Conservation (phyloP, 1,140 invertebrate genomes). For the Drosophila ficusphila region DNA sequence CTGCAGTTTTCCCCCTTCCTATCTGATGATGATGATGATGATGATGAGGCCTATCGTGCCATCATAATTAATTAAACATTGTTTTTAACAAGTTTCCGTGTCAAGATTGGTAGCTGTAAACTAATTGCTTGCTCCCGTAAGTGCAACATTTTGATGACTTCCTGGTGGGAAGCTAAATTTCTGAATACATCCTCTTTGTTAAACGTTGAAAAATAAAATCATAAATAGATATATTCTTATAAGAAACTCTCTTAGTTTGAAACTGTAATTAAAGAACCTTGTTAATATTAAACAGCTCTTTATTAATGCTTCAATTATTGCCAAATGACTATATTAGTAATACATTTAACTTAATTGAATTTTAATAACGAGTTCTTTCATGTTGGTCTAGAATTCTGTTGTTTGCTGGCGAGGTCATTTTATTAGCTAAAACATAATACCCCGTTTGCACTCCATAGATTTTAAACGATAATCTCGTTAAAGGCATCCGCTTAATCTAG, state of each 20-base stretch:
- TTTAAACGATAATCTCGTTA: slow-evolving; percentile 20
- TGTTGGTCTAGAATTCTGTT: neutral
- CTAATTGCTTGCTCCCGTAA: neutral
- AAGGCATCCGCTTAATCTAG: slow-evolving; percentile 54
- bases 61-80: slow-evolving; percentile 47
- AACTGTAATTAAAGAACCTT: too few species aligned
- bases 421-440: neutral
- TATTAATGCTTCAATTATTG: too few species aligned
- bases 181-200: neutral
- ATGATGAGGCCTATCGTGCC: slow-evolving; percentile 18
- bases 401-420: slow-evolving; percentile 1
- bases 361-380: neutral
- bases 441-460: neutral
- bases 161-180: slow-evolving; percentile 7
- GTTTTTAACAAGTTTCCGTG: slow-evolving; percentile 45
- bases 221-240: too few species aligned
- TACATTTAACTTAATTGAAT: too few species aligned
- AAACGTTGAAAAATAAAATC: too few species aligned
- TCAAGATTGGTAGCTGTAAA: slow-evolving; percentile 35
- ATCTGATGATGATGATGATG: slow-evolving; percentile 10
- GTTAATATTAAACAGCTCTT: too few species aligned
- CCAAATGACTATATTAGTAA: too few species aligned
- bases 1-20: slow-evolving; percentile 8
- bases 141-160: slow-evolving; percentile 20
- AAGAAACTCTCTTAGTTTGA: too few species aligned